These are phyloP conservation scores for Gastracanthus pulcherrimus DNA, from an alignment of 2,888 invertebrate genomes.

Conservation along the genomic window DNA sequence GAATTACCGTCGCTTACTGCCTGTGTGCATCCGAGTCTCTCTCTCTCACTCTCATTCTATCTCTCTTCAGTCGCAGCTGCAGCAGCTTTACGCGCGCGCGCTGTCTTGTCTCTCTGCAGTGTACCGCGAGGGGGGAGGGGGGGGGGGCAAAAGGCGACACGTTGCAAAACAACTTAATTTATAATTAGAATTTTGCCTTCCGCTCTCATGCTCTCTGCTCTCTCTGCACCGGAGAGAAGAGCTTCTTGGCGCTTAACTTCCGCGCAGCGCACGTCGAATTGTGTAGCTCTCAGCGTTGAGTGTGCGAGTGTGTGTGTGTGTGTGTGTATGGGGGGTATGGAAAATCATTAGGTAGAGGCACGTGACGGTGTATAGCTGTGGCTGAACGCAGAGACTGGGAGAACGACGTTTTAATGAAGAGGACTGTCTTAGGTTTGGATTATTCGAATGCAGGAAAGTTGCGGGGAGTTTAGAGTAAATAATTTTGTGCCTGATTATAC, in stretches of 20 bases:
- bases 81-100: slow-evolving; percentile 10
- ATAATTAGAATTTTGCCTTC: slow-evolving; percentile 41
- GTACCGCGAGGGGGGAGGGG: too few species aligned
- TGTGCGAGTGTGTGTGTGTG: neutral
- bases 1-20: slow-evolving; percentile 58
- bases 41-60: too few species aligned
- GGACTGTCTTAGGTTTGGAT: too few species aligned
- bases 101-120: neutral
- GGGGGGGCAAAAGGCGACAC: slow-evolving; percentile 44
- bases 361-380: too few species aligned
- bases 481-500: too few species aligned
- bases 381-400: too few species aligned
- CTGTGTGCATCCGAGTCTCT: too few species aligned
- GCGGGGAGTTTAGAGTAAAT: too few species aligned
- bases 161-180: slow-evolving; percentile 56
- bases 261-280: neutral
- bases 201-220: neutral
- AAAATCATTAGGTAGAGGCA: slow-evolving; percentile 7
- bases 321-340: too few species aligned
- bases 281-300: neutral
- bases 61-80: slow-evolving; percentile 16
- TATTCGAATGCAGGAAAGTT: too few species aligned
- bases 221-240: neutral
- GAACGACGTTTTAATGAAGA: too few species aligned
- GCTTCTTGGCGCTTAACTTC: slow-evolving; percentile 9